Evolutionary conservation across 2,888 invertebrate genomes (phyloP).

Genomic region (Pimpla rufipes): DNA sequence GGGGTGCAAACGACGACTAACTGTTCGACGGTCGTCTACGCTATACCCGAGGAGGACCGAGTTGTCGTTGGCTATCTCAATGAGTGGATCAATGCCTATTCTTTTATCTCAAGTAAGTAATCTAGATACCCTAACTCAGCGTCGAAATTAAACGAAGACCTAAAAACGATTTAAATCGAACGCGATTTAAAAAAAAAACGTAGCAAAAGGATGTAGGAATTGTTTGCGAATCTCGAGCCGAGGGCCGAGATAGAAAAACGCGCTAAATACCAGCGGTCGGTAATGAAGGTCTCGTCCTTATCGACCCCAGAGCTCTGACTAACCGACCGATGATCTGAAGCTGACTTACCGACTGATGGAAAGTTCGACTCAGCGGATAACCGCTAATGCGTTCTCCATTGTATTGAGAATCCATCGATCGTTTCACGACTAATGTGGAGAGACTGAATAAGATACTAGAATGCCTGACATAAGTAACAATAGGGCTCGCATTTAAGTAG

Average conservation of each 20-base stretch:
- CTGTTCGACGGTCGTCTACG: conserved; percentile 86
- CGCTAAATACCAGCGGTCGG: neutral
- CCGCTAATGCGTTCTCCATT: neutral
- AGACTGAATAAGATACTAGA: conserved; percentile 8
- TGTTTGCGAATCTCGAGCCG: neutral
- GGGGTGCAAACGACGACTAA: conserved; percentile 81
- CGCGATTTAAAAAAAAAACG: neutral
- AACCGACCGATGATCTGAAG: conserved; percentile 1
- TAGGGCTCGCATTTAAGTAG: conserved; percentile 36
- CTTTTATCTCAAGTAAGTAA: conserved; percentile 90
- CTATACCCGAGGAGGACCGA: conserved; percentile 85
- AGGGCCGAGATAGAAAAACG: neutral
- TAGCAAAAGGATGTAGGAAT: neutral
- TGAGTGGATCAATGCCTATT: conserved; percentile 90
- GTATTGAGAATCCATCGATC: conserved; percentile 25
- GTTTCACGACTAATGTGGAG: conserved; percentile 7
- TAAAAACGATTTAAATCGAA: neutral
- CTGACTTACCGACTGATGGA: conserved; percentile 24
- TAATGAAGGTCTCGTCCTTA: conserved; percentile 3
- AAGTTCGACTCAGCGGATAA: neutral
- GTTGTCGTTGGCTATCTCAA: conserved; percentile 89
- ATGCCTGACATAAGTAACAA: conserved; percentile 29
- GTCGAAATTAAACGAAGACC: neutral
- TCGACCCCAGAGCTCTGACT: neutral
- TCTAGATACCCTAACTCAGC: conserved; percentile 20